Percentiles rank a stretch among this genome's conserved stretches.
Evolutionary conservation across 2,797 vertebrate species (phyloP).

Genomic region (Odontamblyopus lacepedii): DNA sequence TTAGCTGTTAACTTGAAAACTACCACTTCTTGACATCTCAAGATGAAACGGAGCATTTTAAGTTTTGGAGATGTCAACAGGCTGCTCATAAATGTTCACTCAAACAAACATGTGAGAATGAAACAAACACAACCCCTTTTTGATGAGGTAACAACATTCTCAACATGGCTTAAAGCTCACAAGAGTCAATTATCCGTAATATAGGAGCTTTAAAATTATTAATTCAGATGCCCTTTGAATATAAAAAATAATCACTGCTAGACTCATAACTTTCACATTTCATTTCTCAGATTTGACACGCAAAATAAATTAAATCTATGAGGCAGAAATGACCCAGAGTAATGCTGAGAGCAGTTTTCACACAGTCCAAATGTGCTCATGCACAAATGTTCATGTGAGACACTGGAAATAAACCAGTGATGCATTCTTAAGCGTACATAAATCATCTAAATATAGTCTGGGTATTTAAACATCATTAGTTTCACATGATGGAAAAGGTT

Average conservation of each 20-base stretch:
- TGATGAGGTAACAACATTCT: no score
- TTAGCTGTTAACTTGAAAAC: no score
- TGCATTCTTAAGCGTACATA: slow-evolving; percentile 3
- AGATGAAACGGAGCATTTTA: no score
- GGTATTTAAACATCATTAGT: not conserved
- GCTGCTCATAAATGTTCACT: no score
- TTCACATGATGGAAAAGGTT: not conserved
- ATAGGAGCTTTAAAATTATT: not conserved
- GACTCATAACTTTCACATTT: not conserved
- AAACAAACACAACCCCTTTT: no score
- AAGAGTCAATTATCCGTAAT: no score
- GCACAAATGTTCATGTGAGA: not conserved
- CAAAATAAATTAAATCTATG: not conserved
- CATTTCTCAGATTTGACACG: not conserved
- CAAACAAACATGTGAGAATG: no score
- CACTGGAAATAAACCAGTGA: not conserved
- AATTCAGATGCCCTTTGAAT: not conserved
- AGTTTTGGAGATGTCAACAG: no score
- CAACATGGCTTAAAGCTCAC: no score
- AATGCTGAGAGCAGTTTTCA: slow-evolving; percentile 3
- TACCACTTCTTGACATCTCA: no score
- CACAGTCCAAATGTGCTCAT: not conserved
- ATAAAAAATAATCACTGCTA: not conserved
- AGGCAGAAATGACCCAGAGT: not conserved
- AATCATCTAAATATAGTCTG: not conserved